Conservation (phyloP, 2,888 invertebrate genomes). For the Lapara coniferarum region DNA sequence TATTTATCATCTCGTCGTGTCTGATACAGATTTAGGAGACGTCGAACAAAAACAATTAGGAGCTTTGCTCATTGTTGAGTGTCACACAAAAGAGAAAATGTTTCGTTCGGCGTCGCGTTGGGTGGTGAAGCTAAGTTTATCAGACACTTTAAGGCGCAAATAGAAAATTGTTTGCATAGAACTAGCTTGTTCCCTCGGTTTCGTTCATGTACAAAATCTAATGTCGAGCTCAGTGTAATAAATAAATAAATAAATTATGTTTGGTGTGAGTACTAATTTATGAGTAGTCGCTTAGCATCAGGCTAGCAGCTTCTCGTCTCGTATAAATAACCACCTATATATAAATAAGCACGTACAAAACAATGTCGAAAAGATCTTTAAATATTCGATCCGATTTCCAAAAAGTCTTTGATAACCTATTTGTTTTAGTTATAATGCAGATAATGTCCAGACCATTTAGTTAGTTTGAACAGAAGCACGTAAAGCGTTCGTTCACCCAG, state of each 20-base stretch:
- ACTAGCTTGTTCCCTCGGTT: background rate
- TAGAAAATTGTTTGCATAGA: constrained; percentile 1
- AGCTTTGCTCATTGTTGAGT: constrained; percentile 29
- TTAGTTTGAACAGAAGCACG: constrained; percentile 45
- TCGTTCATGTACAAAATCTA: background rate
- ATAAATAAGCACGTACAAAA: no score
- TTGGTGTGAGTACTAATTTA: background rate
- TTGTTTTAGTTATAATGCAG: constrained; percentile 26
- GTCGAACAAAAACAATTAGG: constrained; percentile 28
- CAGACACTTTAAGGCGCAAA: background rate
- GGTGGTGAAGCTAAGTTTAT: background rate
- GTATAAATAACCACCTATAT: no score
- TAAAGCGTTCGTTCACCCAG: constrained; percentile 48
- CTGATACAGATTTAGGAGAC: constrained; percentile 26
- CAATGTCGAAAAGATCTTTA: background rate
- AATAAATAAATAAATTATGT: no score
- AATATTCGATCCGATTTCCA: background rate
- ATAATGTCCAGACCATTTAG: constrained; percentile 43
- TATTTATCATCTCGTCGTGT: constrained; percentile 37
- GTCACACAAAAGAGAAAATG: constrained; percentile 21
- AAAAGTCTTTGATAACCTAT: no score
- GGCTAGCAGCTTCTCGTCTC: no score
- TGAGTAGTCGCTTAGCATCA: background rate
- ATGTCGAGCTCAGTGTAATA: no score
- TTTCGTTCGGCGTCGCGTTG: constrained; percentile 1